Evolutionary conservation across 2,888 invertebrate species (phyloP).

Genomic region (Lathronympha strigana): DNA sequence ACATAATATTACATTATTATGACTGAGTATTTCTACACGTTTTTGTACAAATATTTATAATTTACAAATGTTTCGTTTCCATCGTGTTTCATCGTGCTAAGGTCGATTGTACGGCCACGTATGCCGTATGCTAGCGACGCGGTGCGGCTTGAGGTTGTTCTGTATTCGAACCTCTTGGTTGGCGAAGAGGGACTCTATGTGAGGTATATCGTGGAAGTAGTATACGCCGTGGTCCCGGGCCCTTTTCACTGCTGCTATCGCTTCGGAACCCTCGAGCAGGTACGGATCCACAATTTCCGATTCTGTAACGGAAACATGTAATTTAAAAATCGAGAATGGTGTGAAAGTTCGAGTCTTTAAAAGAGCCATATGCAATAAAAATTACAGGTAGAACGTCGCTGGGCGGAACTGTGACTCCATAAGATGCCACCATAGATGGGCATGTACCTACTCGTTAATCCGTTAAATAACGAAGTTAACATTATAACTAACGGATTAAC

Average conservation of each 20-base stretch:
- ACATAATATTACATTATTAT: neutral
- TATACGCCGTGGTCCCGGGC: conserved; percentile 83
- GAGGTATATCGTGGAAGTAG: conserved; percentile 87
- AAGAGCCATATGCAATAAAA: too few species aligned
- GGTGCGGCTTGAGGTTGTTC: conserved; percentile 85
- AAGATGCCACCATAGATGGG: too few species aligned
- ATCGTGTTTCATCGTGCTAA: conserved; percentile 50
- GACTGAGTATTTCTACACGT: conserved; percentile 40
- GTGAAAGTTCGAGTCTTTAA: too few species aligned
- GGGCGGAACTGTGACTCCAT: too few species aligned
- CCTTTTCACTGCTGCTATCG: conserved; percentile 80
- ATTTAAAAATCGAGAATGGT: too few species aligned
- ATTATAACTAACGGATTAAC: too few species aligned
- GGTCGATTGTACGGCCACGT: conserved; percentile 84
- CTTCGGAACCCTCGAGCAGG: conserved; percentile 84
- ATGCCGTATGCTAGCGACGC: conserved; percentile 85
- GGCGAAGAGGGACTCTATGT: conserved; percentile 83
- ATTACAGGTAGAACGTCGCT: too few species aligned
- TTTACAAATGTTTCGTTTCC: conserved; percentile 48
- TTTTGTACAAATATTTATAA: conserved; percentile 41
- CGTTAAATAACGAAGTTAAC: too few species aligned
- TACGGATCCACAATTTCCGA: conserved; percentile 78
- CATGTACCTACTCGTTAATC: too few species aligned
- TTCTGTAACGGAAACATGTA: conserved; percentile 49
- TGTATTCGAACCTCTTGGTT: conserved; percentile 84